Percentiles rank a stretch among this genome's conserved stretches.
phyloP scores from a whole-genome alignment of 2,797 vertebrate species.

The Enteromius thamalakanensis region DNA sequence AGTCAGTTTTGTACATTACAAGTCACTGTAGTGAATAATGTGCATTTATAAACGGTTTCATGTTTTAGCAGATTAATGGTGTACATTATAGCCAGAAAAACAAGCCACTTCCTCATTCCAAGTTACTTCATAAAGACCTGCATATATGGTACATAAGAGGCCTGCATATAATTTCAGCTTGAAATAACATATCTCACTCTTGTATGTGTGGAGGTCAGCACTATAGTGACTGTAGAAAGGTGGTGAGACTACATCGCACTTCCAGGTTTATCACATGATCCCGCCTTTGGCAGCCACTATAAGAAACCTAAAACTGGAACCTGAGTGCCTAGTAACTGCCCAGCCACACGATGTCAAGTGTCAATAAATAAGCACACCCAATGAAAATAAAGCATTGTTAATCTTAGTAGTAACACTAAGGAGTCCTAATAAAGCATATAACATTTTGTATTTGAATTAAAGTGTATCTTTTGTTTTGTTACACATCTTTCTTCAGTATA shows the following conservation, averaged over 20 bases:
- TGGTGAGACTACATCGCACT: conserved; percentile 1
- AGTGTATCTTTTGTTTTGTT: conserved; percentile 13
- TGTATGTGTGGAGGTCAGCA: background rate
- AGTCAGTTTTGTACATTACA: conserved; percentile 11
- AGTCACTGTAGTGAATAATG: background rate
- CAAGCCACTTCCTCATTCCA: conserved; percentile 37
- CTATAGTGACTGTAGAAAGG: background rate
- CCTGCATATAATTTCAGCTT: conserved; percentile 9
- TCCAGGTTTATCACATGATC: conserved; percentile 8
- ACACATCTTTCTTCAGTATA: conserved; percentile 80
- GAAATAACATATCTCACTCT: background rate
- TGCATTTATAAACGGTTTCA: conserved; percentile 30
- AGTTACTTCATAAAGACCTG: conserved; percentile 36
- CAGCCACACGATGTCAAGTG: background rate
- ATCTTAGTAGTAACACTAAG: background rate
- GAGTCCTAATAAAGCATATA: background rate
- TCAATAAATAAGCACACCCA: background rate
- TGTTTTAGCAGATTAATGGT: conserved; percentile 44
- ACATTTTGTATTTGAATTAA: background rate
- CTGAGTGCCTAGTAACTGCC: conserved; percentile 21
- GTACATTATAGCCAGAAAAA: conserved; percentile 30
- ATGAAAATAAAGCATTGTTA: conserved; percentile 17
- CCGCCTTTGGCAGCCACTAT: conserved; percentile 4
- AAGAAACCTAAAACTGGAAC: conserved; percentile 21
- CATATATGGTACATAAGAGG: conserved; percentile 35